Evolutionary conservation across 2,888 invertebrate genomes (phyloP), one percentile per base, ranked within the genome.

Genomic region (Pseudolycoriella hygida): DNA sequence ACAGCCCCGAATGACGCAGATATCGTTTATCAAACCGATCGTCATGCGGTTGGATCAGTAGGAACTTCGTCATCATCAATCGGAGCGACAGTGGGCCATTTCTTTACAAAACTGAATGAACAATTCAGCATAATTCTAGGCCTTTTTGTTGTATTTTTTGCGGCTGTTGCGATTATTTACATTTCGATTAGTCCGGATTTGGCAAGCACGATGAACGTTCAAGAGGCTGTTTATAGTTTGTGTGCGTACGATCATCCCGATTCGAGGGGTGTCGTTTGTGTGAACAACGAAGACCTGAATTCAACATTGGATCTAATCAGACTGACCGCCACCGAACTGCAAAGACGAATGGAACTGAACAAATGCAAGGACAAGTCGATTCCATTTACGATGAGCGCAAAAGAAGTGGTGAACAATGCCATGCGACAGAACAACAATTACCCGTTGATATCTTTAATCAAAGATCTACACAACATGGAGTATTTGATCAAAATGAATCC

Each of bases 401-500:
- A 67, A 20, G 78, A 81, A 50, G 69, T 80, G 31, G 60, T 80
- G 25, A 68, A 72, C 39, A 70, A 74, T 54, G 60, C 70, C 12
- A 55, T 60, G 42, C 68, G 66, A 2, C 69, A 67, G 50, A 57
- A 64, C 46, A 62, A 60, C 47, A 54, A 57, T 40, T 62, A 69
- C 60, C 68, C 71, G 49, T 67, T 62, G 11, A 50, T 54, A 43
- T 53, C 59, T 49, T 59, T 73, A 50, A 66, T 69, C 49, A 67
- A 65, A 38, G 77, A 74, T 58, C 62, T 76, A 17, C 70, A 74
- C 51, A 80, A 77, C 56, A 69, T 80, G 43, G 73, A 82, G 56
- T 73, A 84, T 41, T 63, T 85, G 41, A 69, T 79, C 12, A 69
- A 77, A 34, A 69, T 70, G 48, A 86, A 85, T 60, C 79, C 80